phyloP scores from a whole-genome alignment of 1,140 invertebrate genomes.

The Sesamia nonagrioides region DNA sequence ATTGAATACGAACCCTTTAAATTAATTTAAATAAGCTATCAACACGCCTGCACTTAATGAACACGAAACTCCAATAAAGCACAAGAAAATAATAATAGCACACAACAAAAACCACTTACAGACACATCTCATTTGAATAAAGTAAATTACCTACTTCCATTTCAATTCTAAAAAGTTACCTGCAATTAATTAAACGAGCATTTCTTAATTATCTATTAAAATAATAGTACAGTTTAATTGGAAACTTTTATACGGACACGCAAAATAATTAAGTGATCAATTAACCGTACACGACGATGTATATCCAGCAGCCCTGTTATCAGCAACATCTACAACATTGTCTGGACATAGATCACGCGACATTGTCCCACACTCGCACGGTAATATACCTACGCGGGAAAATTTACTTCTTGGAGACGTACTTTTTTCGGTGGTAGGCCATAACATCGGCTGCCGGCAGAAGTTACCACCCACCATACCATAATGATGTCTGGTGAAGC shows the following conservation, averaged over 20 bases:
- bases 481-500: too few species aligned
- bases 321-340: conserved; percentile 67
- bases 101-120: conserved; percentile 77
- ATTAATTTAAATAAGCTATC: conserved; percentile 83
- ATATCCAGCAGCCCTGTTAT: conserved; percentile 67
- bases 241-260: conserved; percentile 77
- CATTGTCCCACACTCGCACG: neutral
- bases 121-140: conserved; percentile 82
- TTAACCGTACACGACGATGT: conserved; percentile 74
- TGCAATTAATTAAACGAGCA: conserved; percentile 80
- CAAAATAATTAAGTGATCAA: conserved; percentile 85
- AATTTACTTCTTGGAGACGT: neutral
- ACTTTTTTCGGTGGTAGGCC: too few species aligned
- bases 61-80: conserved; percentile 84
- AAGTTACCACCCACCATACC: too few species aligned
- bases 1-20: conserved; percentile 72
- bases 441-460: too few species aligned
- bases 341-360: conserved; percentile 59
- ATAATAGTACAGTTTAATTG: conserved; percentile 83
- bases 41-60: conserved; percentile 71
- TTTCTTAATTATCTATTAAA: conserved; percentile 85
- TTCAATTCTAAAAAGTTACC: conserved; percentile 73
- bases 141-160: conserved; percentile 72
- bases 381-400: conserved; percentile 23
- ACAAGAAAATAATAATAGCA: conserved; percentile 85